Evolutionary conservation across 35 echinoderm and acorn worm genomes (phyloP).

Genomic region (Acanthaster planci): DNA sequence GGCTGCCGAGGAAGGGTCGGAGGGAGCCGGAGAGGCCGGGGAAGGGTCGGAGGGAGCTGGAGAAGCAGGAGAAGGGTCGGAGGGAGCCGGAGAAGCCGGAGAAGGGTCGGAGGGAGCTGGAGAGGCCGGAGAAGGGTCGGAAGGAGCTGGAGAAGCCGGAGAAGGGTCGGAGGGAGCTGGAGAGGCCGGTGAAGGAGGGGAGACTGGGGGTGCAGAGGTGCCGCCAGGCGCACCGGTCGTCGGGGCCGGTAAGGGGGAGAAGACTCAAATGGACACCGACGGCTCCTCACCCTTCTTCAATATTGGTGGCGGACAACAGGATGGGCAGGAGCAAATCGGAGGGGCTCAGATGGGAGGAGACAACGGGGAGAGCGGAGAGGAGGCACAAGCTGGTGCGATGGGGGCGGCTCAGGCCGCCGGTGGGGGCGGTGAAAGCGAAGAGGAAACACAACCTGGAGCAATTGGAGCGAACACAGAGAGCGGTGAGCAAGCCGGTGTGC

Average conservation of each 20-base stretch:
- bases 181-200: neutral
- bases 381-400: neutral
- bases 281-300: neutral
- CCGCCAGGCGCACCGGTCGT: neutral
- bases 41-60: neutral
- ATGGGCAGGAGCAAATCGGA: neutral
- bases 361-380: neutral
- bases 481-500: neutral
- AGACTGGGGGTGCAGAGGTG: neutral
- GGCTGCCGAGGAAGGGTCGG: neutral
- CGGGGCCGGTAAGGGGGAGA: neutral
- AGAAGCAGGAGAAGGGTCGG: neutral
- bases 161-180: neutral
- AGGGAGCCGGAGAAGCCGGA: neutral
- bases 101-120: neutral
- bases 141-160: neutral
- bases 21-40: neutral
- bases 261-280: neutral
- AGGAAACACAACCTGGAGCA: neutral
- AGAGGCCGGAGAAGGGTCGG: neutral
- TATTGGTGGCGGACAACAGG: neutral
- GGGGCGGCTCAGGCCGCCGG: too few relatives aligned
- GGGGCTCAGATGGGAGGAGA: neutral
- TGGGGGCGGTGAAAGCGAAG: neutral
- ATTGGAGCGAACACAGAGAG: neutral